Conservation (phyloP, 1,140 invertebrate genomes). For the Lucilia cuprina region DNA sequence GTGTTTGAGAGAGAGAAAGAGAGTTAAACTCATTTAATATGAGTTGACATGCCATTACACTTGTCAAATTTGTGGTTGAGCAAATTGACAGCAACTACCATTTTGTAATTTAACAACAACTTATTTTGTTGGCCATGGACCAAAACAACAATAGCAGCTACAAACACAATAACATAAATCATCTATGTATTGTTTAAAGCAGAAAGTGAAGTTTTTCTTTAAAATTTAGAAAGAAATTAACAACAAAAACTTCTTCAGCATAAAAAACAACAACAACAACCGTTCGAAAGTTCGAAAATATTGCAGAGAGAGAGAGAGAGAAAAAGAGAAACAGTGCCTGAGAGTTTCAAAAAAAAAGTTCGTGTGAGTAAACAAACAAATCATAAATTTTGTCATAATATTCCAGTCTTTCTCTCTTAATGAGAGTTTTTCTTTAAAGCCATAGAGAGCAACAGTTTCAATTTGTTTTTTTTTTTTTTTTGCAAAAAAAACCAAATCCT, state of each 20-base stretch:
- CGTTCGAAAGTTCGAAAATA: background rate
- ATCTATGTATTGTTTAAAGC: background rate
- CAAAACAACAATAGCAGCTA: background rate
- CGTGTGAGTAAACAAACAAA: background rate
- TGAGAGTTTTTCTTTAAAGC: background rate
- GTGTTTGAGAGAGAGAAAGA: background rate
- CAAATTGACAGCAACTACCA: background rate
- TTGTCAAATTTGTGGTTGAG: background rate
- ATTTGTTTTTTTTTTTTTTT: background rate
- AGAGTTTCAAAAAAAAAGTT: too few species aligned
- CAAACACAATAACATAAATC: background rate
- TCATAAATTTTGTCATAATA: background rate
- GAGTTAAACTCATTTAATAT: background rate
- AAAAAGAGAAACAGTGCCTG: too few species aligned
- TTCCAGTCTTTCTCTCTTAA: background rate
- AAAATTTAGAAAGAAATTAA: background rate
- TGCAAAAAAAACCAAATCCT: background rate
- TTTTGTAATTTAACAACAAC: background rate
- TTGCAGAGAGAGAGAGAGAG: background rate
- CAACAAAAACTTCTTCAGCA: background rate
- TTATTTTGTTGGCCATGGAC: background rate
- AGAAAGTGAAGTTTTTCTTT: background rate
- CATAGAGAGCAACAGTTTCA: constrained; percentile 6
- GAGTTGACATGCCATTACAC: background rate
- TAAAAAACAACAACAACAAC: background rate